Conservation (phyloP, 1,140 invertebrate genomes). For the Archivesica marissinica region DNA sequence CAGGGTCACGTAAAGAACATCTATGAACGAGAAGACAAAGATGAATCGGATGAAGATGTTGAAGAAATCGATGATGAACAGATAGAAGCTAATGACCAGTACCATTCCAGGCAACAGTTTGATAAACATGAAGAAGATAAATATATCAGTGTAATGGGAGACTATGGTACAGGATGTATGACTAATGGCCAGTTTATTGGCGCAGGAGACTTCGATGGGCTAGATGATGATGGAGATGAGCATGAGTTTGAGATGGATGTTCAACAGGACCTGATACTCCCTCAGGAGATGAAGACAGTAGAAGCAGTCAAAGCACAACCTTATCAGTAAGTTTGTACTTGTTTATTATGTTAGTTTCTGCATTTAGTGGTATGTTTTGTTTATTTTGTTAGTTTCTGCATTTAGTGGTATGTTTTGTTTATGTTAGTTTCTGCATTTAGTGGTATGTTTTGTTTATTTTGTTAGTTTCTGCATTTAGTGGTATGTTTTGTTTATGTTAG, state of each 20-base stretch:
- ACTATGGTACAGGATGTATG: not conserved
- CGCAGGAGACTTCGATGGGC: not conserved
- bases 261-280: not conserved
- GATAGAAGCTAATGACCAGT: not conserved
- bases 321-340: not conserved
- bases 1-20: not conserved
- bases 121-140: not conserved
- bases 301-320: not conserved
- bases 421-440: not conserved
- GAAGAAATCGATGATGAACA: constrained; percentile 54
- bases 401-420: not conserved
- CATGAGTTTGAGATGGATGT: constrained; percentile 23
- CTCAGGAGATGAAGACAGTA: constrained; percentile 10
- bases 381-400: not conserved
- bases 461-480: too few relatives aligned
- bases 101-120: not conserved
- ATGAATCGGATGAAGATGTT: constrained; percentile 46
- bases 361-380: not conserved
- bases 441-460: too few relatives aligned
- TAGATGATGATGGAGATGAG: not conserved
- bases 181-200: not conserved
- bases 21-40: not conserved
- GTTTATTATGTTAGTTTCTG: not conserved
- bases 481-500: too few relatives aligned
- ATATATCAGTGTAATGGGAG: not conserved